Conservation (phyloP, 2,797 vertebrate genomes). For the Chelon auratus region DNA sequence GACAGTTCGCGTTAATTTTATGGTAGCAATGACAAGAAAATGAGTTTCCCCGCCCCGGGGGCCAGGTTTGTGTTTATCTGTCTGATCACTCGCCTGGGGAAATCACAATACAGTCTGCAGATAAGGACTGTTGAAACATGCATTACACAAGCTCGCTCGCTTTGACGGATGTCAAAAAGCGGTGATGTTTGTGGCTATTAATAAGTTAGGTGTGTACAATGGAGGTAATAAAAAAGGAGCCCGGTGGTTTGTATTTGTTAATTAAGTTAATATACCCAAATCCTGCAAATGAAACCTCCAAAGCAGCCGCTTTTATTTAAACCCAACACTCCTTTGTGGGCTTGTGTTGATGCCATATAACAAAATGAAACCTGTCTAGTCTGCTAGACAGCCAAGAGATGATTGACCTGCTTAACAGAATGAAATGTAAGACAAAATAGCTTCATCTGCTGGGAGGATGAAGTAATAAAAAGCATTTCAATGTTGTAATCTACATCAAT, state of each 20-base stretch:
- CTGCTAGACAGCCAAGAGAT: neutral
- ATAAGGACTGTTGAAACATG: conserved; percentile 29
- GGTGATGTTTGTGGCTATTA: neutral
- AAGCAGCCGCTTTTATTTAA: neutral
- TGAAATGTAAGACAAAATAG: neutral
- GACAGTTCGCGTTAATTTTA: conserved; percentile 16
- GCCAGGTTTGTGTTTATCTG: conserved; percentile 15
- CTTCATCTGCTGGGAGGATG: no score
- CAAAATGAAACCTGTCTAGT: neutral
- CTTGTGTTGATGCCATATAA: neutral
- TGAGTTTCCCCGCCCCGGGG: conserved; percentile 30
- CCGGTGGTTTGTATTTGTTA: neutral
- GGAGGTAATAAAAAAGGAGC: neutral
- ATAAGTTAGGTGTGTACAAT: neutral
- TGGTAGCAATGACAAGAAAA: conserved; percentile 37
- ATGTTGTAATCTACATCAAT: no score
- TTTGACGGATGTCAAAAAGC: neutral
- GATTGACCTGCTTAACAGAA: neutral
- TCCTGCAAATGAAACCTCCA: no score
- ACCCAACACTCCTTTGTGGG: neutral
- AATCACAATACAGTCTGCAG: neutral
- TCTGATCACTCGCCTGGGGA: conserved; percentile 9
- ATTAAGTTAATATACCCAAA: neutral
- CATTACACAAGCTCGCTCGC: neutral
- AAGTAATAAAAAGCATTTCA: no score